Evolutionary conservation across 2,797 vertebrate genomes (phyloP).

Genomic region (Heteromormyrus szaboi): DNA sequence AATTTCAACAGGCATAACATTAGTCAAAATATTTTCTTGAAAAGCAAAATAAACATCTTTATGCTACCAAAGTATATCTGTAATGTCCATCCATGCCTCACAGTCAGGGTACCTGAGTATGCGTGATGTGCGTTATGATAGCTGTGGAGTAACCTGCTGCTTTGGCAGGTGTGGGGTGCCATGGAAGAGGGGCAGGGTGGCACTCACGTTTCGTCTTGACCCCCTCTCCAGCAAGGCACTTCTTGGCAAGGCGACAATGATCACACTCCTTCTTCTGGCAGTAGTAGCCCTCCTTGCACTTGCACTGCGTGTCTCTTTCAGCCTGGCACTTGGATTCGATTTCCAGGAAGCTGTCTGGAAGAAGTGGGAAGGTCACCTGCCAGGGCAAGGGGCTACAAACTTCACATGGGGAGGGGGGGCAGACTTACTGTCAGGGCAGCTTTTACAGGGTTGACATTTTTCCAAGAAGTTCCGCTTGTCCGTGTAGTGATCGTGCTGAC

Average conservation of each 20-base stretch:
- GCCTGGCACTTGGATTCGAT: slow-evolving; percentile 7
- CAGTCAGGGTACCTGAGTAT: background rate
- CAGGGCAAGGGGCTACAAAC: background rate
- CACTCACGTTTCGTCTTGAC: slow-evolving; percentile 42
- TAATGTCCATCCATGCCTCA: background rate
- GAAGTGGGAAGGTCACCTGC: background rate
- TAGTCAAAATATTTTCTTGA: background rate
- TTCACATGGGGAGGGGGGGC: background rate
- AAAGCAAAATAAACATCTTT: background rate
- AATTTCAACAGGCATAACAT: background rate
- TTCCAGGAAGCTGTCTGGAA: slow-evolving; percentile 19
- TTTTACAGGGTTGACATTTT: slow-evolving; percentile 1
- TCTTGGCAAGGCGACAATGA: slow-evolving; percentile 16
- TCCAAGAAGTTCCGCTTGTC: background rate
- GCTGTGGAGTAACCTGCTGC: background rate
- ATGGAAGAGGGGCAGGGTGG: background rate
- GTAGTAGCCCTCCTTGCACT: slow-evolving; percentile 42
- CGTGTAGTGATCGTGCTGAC: background rate
- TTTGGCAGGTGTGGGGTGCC: background rate
- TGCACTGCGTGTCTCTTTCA: slow-evolving; percentile 38
- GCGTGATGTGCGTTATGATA: background rate
- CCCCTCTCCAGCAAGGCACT: slow-evolving; percentile 34
- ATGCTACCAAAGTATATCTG: background rate
- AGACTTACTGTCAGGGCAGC: slow-evolving; percentile 16
- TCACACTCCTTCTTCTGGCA: background rate